Base-by-base conservation (phyloP, 2,797 vertebrate species). In the Poecilia gillii region DNA sequence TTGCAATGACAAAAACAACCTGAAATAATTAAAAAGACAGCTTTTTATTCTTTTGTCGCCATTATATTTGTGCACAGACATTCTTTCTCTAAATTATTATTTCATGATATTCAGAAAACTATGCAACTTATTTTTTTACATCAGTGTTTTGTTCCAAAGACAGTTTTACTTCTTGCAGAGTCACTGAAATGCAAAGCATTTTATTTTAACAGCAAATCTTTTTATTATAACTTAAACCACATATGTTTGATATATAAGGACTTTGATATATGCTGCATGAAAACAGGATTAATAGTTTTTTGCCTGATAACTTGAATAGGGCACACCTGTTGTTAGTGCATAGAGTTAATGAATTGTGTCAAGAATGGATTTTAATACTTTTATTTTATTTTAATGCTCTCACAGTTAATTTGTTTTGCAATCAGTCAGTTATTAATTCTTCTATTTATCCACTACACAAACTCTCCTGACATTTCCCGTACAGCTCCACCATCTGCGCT, bases 381-480 rank as follows among this genome's bases (percentile, higher is more conserved):
- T 33, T 18, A 14, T 20, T 18, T 25, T 18, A 45, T 57, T 25
- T 68, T 64, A 57, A 4, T n/a, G 51, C 64, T 55, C 57, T 53
- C 53, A 53, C 23, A 39, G 13, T 64, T 64, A 1, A 59, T 78
- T 78, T 72, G 41, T 31, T 72, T 64, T 51, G 28, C 70, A 66
- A 62, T n/a, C 41, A 62, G 77, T 62, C 46, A 47, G 57, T 64
- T 23, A 73, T 64, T 62, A 18, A 18, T 62, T 73, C 23, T 33
- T 46, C 12, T 49, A 53, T 31, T 23, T 49, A 45, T 73, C 45
- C 45, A 8, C 77, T 64, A 43, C 43, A 36, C 28, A 78, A 78
- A 49, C 70, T 47, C 28, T 72, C 23, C 70, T 73, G 77, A 59
- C 77, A 64, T 79, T 79, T 46, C 75, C 70, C 18, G 71, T 71